A percentile compares a stretch with the other conserved stretches of the same genome.
Conservation (phyloP, 2,797 vertebrate species). For the Denticeps clupeoides region DNA sequence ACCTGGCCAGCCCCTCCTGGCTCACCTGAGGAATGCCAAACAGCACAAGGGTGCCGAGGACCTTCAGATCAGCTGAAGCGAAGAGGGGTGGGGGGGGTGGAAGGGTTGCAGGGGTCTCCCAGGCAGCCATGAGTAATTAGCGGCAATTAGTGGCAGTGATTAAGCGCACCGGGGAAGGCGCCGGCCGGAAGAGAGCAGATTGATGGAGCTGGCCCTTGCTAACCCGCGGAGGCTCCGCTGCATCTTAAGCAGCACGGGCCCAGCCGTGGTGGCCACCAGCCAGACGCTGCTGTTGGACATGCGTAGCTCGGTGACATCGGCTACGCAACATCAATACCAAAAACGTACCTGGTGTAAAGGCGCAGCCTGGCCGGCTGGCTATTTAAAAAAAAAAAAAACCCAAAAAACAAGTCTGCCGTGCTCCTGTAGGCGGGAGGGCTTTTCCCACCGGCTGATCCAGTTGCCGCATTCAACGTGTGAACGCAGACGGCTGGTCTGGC, state of each 20-base stretch:
- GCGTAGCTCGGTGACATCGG: neutral
- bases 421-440: too few relatives aligned
- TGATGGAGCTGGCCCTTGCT: slow-evolving; percentile 51
- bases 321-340: too few relatives aligned
- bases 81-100: slow-evolving; percentile 14
- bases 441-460: too few relatives aligned
- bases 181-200: slow-evolving; percentile 67
- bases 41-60: slow-evolving; percentile 34
- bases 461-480: too few relatives aligned
- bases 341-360: too few relatives aligned
- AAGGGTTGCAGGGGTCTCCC: slow-evolving; percentile 33
- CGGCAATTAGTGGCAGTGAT: slow-evolving; percentile 76
- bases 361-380: too few relatives aligned
- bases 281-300: slow-evolving; percentile 34
- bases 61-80: slow-evolving; percentile 35
- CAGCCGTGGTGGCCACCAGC: slow-evolving; percentile 28
- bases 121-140: slow-evolving; percentile 58
- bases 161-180: slow-evolving; percentile 61
- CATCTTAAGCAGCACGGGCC: slow-evolving; percentile 57
- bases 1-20: neutral
- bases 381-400: too few relatives aligned
- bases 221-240: slow-evolving; percentile 45
- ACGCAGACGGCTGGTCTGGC: too few relatives aligned
- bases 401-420: too few relatives aligned
- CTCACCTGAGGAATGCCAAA: slow-evolving; percentile 41